Evolutionary conservation across 2,888 invertebrate genomes (phyloP), one percentile per base, ranked within the genome.

Genomic region (Iphiclides podalirius): DNA sequence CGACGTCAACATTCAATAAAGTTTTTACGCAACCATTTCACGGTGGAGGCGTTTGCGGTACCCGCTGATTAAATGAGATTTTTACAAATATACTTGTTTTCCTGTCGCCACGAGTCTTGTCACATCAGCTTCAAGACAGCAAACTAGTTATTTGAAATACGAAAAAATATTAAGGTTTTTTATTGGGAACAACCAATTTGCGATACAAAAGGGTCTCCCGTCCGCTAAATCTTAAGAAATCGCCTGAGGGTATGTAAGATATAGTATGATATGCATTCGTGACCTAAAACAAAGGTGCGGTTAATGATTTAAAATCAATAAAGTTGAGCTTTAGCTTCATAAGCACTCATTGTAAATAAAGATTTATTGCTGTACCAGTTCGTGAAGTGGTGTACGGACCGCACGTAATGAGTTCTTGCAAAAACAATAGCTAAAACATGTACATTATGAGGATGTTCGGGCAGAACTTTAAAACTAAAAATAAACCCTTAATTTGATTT

Each of bases 1-100:
- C 64, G 65, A 63, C 66, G 64, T 63, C 61, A 66, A 70, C 63
- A 60, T 64, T 66, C 59, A 63, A 61, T 64, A 58, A 55, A 59
- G 54, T 59, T 57, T 57, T 58, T 59, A 52, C 47, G 46, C 46
- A 55, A 52, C 48, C 36, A 55, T 55, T 55, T 53, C 51, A 53
- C 52, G 55, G 51, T 47, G 46, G 14, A 49, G 35, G 39, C 51
- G 43, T 46, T 43, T 47, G 28, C 42, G 23, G 34, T 47, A 38
- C 31, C 36, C 37, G 43, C 37, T 52, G 46, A 51, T 48, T 47
- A 51, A 50, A 53, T 42, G 16, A 4, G 20, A 20, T 23, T 23
- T 12, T 47, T 33, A 31, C 20, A 12, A 48, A 43, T 34, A 46
- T 28, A 8, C 28, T 28, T 9, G 8, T 28, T 28, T 28, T 28